These are phyloP conservation scores for Drosophila varians DNA, from an alignment of 1,140 invertebrate genomes.

Conservation along the genomic window DNA sequence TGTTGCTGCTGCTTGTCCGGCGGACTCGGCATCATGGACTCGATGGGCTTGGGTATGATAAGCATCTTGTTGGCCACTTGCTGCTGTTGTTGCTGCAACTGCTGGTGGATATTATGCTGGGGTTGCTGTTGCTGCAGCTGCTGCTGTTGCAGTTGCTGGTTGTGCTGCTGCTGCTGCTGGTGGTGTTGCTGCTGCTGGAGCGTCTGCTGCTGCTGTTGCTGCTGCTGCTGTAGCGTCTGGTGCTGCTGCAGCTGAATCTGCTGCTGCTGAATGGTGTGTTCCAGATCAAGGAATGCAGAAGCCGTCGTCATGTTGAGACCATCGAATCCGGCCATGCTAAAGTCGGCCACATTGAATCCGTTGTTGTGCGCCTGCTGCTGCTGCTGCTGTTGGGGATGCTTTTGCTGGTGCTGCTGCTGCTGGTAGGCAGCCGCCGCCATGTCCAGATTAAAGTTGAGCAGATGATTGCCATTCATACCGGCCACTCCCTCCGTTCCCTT, in stretches of 20 bases:
- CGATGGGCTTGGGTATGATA: conserved; percentile 86
- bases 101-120: conserved; percentile 31
- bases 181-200: conserved; percentile 36
- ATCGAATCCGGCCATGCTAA: conserved; percentile 56
- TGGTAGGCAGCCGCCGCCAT: conserved; percentile 51
- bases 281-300: conserved; percentile 54
- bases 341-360: conserved; percentile 71
- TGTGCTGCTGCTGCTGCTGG: conserved; percentile 29
- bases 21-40: conserved; percentile 86
- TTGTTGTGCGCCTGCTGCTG: conserved; percentile 71
- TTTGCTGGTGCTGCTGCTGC: conserved; percentile 52
- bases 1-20: conserved; percentile 83
- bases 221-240: conserved; percentile 24
- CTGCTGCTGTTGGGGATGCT: conserved; percentile 51
- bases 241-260: conserved; percentile 40
- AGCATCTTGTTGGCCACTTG: conserved; percentile 85
- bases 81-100: conserved; percentile 65
- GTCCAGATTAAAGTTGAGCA: conserved; percentile 69
- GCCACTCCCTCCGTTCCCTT: conserved; percentile 65
- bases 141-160: conserved; percentile 14
- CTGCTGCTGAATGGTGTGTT: conserved; percentile 50
- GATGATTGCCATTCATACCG: conserved; percentile 79
- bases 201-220: conserved; percentile 36
- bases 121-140: conserved; percentile 41
- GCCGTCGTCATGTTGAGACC: conserved; percentile 46